Evolutionary conservation across 1,140 invertebrate species (phyloP), one percentile per base, ranked within the genome.

Genomic region (Cepaea nemoralis): DNA sequence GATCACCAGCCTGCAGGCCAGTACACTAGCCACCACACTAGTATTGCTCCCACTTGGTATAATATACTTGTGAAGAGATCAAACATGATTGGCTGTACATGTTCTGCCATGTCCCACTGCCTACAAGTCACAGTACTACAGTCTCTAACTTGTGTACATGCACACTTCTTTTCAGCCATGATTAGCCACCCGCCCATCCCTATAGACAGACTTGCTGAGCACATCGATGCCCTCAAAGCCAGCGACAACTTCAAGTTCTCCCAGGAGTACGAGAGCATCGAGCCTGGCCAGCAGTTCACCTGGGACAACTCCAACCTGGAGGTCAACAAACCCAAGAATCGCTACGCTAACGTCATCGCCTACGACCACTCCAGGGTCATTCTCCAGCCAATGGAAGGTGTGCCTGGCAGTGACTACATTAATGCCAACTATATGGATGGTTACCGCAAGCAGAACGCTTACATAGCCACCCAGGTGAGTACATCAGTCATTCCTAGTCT

Each of bases 301-400:
- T 99, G 99, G 99, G 98, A 99, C 89, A 96, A 99, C 91, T 99
- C 98, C 0, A 99, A 97, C 88, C 94, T 98, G 94, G 98, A 99
- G 90, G 94, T 98, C 0, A 99, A 99, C 90, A 99, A 99, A 88
- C 96, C 97, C 0, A 99, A 99, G 92, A 99, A 99, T 93, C 94
- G 99, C 42, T 99, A 99, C 91, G 98, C 98, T 14, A 99, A 99
- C 91, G 98, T 99, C 0, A 98, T 99, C 24, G 98, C 99, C 0
- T 99, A 99, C 87, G 98, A 99, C 91, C 98, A 99, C 89, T 98
- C 97, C 24, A 93, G 99, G n/a, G 98, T 99, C 0, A 96, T 99
- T 71, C 93, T 99, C 0, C 95, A 97, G 82, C 92, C 93, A 42
- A 87, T 94, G 63, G 92, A 94, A 40, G 88, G 89, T 31, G 86